Evolutionary conservation across 2,888 invertebrate genomes (phyloP).

Genomic region (Spilosoma lubricipeda): DNA sequence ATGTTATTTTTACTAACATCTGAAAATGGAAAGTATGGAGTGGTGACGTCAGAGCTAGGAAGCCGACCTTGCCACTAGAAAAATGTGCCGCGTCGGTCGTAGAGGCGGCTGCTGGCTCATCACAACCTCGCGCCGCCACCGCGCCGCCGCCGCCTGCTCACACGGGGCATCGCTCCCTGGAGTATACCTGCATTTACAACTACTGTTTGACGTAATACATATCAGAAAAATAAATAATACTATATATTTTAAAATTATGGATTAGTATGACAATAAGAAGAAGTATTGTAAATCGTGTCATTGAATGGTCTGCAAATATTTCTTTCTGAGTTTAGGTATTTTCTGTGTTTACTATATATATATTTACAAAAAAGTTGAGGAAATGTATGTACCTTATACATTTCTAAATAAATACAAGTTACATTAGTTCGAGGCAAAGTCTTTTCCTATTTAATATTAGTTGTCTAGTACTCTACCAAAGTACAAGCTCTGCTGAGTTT

Average conservation of each 20-base stretch:
- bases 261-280: neutral
- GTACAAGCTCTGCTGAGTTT: too few relatives aligned
- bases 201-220: neutral
- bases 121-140: slow-evolving; percentile 62
- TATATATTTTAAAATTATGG: neutral
- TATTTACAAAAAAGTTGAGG: too few relatives aligned
- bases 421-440: too few relatives aligned
- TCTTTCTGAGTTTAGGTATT: too few relatives aligned
- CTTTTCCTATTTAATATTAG: too few relatives aligned
- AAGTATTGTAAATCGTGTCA: neutral
- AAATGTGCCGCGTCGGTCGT: slow-evolving; percentile 84
- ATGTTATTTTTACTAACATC: slow-evolving; percentile 32
- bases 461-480: too few relatives aligned
- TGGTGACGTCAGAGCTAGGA: slow-evolving; percentile 79
- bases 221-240: neutral
- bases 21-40: slow-evolving; percentile 78
- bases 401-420: too few relatives aligned
- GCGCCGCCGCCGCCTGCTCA: slow-evolving; percentile 54
- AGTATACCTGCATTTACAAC: slow-evolving; percentile 8
- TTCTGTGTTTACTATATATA: too few relatives aligned
- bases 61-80: slow-evolving; percentile 86
- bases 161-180: slow-evolving; percentile 59
- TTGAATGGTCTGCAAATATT: too few relatives aligned
- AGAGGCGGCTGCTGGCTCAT: slow-evolving; percentile 77
- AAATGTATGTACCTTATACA: too few relatives aligned